Evolutionary conservation across 1,140 invertebrate genomes (phyloP), one percentile per base, ranked within the genome.

Genomic region (Zaprionus inermis): DNA sequence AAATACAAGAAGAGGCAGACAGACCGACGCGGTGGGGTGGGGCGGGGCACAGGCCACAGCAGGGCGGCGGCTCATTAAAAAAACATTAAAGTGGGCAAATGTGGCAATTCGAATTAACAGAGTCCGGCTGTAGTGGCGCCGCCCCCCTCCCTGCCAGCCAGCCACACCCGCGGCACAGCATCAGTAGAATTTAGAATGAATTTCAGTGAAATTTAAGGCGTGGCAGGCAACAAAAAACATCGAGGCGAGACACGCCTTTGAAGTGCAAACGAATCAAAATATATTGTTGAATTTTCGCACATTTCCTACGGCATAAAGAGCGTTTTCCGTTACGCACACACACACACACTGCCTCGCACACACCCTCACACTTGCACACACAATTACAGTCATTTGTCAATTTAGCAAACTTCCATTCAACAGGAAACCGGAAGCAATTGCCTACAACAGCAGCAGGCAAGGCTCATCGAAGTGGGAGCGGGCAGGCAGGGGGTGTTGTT

Each of bases 351-450:
- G 46, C 59, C 59, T 30, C 67, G 64, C 72, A 61, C 49, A 34
- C 28, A 28, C 38, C 34, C 32, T 41, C 38, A 58, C 30, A 34
- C 18, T 38, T 66, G 36, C 51, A 32, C 58, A 41, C 57, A 78
- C 68, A 89, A 80, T 83, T 66, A 76, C 84, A 83, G 79, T 80
- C 84, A 88, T 88, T 88, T 84, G 84, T 88, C 84, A 88, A 88
- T 88, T 89, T 88, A 66, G 68, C 71, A 81, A 81, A 89, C 84
- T 83, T 88, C 74, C 84, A 78, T 83, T 83, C 72, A 83, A 88
- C 84, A 89, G 84, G 80, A 89, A 89, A 83, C 80, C 65, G 80
- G 84, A 88, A 89, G 78, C 84, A 88, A 83, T 88, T 86, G 83
- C 79, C 83, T 80, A 88, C 73, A 76, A 85, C 68, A 58, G 63